Evolutionary conservation across 2,113 vertebrate species (phyloP).

Genomic region (Pycnonotus jocosus): DNA sequence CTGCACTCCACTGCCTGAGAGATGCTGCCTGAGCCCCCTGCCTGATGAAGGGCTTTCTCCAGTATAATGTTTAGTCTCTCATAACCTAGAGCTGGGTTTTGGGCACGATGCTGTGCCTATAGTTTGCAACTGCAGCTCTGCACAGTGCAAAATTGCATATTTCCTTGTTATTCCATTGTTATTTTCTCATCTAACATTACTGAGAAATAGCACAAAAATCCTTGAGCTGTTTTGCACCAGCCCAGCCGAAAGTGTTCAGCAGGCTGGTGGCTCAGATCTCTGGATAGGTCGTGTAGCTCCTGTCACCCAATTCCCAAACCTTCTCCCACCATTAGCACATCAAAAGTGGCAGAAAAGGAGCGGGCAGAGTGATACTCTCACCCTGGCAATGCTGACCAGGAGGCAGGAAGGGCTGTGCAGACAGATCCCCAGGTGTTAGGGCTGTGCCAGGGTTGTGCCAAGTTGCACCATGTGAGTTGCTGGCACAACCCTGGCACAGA

Average conservation of each 20-base stretch:
- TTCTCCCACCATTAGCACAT: fast-evolving
- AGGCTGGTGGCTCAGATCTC: background rate
- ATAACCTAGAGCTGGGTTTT: background rate
- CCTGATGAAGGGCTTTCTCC: background rate
- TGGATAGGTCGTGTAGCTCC: background rate
- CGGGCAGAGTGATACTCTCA: fast-evolving
- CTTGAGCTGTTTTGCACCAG: background rate
- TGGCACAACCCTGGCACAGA: fast-evolving
- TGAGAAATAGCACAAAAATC: background rate
- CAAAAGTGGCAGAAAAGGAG: background rate
- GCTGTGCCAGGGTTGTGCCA: background rate
- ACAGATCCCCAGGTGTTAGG: fast-evolving
- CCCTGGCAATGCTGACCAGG: too few species aligned
- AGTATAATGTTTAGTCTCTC: fast-evolving
- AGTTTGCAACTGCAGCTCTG: background rate
- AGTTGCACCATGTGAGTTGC: background rate
- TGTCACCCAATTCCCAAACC: background rate
- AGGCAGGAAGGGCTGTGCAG: background rate
- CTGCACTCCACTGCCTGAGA: background rate
- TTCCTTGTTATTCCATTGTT: background rate
- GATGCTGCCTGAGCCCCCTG: background rate
- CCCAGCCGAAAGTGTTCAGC: background rate
- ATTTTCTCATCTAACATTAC: background rate
- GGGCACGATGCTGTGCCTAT: background rate
- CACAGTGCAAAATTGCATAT: fast-evolving